phyloP scores from a whole-genome alignment of 2,113 vertebrate species.

The Pandion haliaetus region DNA sequence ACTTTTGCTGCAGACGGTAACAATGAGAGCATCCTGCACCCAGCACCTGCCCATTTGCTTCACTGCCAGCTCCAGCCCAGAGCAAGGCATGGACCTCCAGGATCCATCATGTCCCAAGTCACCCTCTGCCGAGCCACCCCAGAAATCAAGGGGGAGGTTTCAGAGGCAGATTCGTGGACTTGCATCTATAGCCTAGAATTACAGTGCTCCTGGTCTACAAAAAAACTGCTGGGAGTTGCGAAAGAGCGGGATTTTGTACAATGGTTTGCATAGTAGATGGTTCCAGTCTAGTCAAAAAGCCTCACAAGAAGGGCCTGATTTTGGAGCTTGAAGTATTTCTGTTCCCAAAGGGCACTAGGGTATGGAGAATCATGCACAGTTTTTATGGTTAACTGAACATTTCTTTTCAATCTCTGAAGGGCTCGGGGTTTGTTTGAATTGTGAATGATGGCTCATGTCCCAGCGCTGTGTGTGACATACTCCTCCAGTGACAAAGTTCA shows the following conservation, averaged over 20 bases:
- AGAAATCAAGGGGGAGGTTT: background rate
- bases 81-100: background rate
- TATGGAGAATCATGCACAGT: conserved; percentile 24
- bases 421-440: conserved; percentile 46
- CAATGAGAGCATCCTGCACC: background rate
- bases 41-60: background rate
- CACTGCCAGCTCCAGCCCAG: background rate
- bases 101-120: background rate
- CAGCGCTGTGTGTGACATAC: conserved; percentile 58
- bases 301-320: conserved; percentile 16
- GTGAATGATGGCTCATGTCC: conserved; percentile 64
- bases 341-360: background rate
- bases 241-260: background rate
- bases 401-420: conserved; percentile 50
- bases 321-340: conserved; percentile 19
- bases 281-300: conserved; percentile 18
- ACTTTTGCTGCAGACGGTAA: background rate
- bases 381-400: conserved; percentile 53
- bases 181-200: background rate
- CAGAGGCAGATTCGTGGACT: background rate
- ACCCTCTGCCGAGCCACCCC: background rate
- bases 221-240: background rate
- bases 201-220: background rate
- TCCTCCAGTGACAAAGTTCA: conserved; percentile 47
- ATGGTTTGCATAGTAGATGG: background rate